Base-by-base conservation (phyloP, 1,140 invertebrate genomes). In the Drosophila albomicans region DNA sequence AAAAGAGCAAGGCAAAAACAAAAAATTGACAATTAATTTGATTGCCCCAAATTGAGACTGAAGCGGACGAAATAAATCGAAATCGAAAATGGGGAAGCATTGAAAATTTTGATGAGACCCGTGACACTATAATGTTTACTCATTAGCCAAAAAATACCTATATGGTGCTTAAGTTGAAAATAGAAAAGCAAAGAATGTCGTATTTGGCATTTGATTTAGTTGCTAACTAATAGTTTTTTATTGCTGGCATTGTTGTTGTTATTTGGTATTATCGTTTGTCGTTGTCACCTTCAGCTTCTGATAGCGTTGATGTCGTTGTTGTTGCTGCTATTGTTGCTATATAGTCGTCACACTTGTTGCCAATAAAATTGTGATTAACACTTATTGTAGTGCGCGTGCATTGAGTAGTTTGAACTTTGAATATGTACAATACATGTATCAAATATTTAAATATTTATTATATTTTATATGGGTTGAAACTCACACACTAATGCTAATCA, bases 291-390 rank as follows among this genome's bases (percentile, higher is more conserved):
- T 80, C 74, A 73, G 70, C 58, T 69, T 35, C 49, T 76, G 73
- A 76, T 79, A 79, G 73, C 64, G 49, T 28, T 49, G 15, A 2
- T 41, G 16, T 56, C 25, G 41, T 43, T 77, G 32, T 73, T 80
- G 46, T 13, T 51, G 46, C 69, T 49, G 58, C 45, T 62, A 57
- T 65, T 72, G 64, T 78, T 49, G 61, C 66, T 66, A 51, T 62
- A 57, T 65, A 68, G 61, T 78, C 46, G 61, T 70, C 72, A 51
- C 61, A 87, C 82, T 87, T 77, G 68, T 87, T 81, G 71, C 76
- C 72, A 76, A 62, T 79, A 79, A 76, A 86, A 73, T 67, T 65
- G 78, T 77, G 82, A 86, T 87, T 86, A 87, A 57, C 82, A 86
- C 82, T 79, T 82, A 74, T 52, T 52, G 58, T 70, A 64, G 75